Evolutionary conservation across 1,140 invertebrate species (phyloP), one percentile per base, ranked within the genome.

Genomic region (Liolophura sinensis): DNA sequence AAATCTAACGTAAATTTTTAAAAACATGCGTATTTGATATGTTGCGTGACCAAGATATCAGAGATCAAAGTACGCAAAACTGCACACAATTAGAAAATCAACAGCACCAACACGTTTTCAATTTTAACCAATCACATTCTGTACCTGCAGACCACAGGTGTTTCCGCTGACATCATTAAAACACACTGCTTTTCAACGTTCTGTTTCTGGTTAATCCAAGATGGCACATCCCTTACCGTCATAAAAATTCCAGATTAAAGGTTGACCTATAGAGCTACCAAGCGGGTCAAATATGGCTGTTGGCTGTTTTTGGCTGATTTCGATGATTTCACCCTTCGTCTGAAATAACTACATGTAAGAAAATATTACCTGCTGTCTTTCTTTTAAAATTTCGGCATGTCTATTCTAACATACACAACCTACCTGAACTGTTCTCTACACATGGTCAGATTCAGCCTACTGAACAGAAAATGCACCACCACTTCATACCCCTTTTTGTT

Each of bases 391-490:
- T 46, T 18, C 24, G 12, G 7, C n/a, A n/a, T 20, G 12, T 61
- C 47, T 47, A 61, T 61, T 9, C 20, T 63, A 16, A 15, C 46
- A 51, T 14, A 16, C 46, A n/a, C 56, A 12, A 51, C 54, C 62
- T 69, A 84, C 81, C 81, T 82, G 65, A 84, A 84, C 54, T 76
- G 65, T 64, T 81, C 77, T 65, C 62, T 71, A 64, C 75, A 80
- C 71, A 76, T 66, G 7, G 71, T 66, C 57, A 80, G 74, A 58
- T 82, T 77, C 22, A 83, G 67, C 59, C 72, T 74, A 54, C 77
- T 68, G 69, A 84, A 84, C 9, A 83, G 69, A 68, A 80, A 84
- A 67, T 82, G 69, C 24, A 81, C 54, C 1, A 83, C 76, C 48
- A 75, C 75, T 66, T 84, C 80, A 58, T 78, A 74, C 12, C 72